phyloP scores from a whole-genome alignment of 1,140 invertebrate genomes.

The Panonychus citri region DNA sequence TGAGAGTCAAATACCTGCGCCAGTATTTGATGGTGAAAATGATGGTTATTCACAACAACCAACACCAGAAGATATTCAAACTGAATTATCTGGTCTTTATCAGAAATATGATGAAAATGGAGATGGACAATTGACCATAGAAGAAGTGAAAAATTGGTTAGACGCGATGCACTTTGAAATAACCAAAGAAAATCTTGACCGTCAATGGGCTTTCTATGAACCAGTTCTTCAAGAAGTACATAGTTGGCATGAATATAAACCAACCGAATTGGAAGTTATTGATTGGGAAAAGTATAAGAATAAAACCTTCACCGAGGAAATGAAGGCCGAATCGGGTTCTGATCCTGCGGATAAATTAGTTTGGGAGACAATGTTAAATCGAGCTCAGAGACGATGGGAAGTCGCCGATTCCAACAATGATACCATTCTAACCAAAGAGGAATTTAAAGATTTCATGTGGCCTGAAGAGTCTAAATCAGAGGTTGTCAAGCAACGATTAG shows the following conservation, averaged over 20 bases:
- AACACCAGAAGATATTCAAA: background rate
- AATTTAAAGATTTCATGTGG: constrained; percentile 79
- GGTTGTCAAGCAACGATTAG: constrained; percentile 66
- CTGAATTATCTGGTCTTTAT: background rate
- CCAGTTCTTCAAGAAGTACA: constrained; percentile 15
- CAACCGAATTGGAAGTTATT: constrained; percentile 46
- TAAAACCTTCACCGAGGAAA: constrained; percentile 49
- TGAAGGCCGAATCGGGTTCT: constrained; percentile 1
- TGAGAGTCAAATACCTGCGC: constrained; percentile 8
- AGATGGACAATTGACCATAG: constrained; percentile 56
- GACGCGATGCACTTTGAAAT: constrained; percentile 41
- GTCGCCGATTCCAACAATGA: constrained; percentile 45
- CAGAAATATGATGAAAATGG: constrained; percentile 16
- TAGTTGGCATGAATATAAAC: constrained; percentile 44
- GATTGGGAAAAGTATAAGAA: constrained; percentile 67
- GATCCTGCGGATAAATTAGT: constrained; percentile 7
- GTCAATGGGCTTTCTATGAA: constrained; percentile 47
- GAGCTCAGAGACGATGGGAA: constrained; percentile 59
- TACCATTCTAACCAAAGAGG: constrained; percentile 52
- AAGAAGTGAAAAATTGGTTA: constrained; percentile 75
- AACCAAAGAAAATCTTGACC: constrained; percentile 55
- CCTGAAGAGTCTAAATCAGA: constrained; percentile 57
- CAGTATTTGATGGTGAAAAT: background rate
- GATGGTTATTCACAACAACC: background rate
- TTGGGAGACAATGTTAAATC: constrained; percentile 48